A percentile compares a stretch with the other conserved stretches of the same genome.
These are phyloP conservation scores for Asteroscopus sphinx DNA, from an alignment of 2,888 invertebrate genomes.

Conservation along the genomic window DNA sequence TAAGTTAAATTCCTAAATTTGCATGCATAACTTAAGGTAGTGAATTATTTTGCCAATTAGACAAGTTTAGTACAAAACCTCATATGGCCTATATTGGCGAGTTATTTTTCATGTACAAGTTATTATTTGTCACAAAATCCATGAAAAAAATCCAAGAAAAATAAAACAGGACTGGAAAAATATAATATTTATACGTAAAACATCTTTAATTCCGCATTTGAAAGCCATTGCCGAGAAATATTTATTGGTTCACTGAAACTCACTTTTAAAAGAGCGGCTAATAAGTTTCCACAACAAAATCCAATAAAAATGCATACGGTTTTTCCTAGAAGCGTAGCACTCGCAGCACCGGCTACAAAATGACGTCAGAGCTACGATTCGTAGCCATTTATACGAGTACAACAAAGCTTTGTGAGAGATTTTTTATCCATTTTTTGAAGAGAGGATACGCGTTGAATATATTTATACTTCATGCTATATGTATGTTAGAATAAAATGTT, in stretches of 20 bases:
- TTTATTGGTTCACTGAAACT: not conserved
- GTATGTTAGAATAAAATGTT: conserved; percentile 24
- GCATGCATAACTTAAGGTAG: too few relatives aligned
- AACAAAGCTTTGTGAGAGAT: conserved; percentile 40
- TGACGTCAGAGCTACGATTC: conserved; percentile 44
- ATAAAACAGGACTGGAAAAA: too few relatives aligned
- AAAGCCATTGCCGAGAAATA: not conserved
- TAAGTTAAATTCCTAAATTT: too few relatives aligned
- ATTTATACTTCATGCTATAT: conserved; percentile 31
- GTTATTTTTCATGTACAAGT: not conserved
- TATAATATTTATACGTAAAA: too few relatives aligned
- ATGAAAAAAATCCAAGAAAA: too few relatives aligned
- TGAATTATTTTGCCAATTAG: too few relatives aligned
- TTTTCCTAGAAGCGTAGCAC: conserved; percentile 23
- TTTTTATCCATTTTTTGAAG: conserved; percentile 34
- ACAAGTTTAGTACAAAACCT: too few relatives aligned
- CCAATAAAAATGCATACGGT: conserved; percentile 30
- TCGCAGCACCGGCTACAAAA: conserved; percentile 45
- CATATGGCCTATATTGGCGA: too few relatives aligned
- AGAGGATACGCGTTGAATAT: conserved; percentile 34
- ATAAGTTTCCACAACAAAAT: conserved; percentile 18
- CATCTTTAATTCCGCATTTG: not conserved
- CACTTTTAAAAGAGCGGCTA: conserved; percentile 7
- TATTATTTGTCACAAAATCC: too few relatives aligned
- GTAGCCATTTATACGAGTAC: conserved; percentile 45